These are phyloP conservation scores for Ennomos fuscantarius DNA, from an alignment of 2,888 invertebrate genomes.

Conservation along the genomic window DNA sequence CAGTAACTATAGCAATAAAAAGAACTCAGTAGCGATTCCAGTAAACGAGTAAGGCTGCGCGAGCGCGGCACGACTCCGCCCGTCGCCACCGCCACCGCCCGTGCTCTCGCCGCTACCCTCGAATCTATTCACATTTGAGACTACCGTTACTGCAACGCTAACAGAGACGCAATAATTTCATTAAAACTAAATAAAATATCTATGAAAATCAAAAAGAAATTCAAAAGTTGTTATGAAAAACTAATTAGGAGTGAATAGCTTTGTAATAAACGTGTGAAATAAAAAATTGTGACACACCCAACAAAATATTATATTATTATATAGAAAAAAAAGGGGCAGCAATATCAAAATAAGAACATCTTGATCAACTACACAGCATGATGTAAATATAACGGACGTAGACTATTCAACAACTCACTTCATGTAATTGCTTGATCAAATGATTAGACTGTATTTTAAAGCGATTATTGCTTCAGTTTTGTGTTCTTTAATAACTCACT, in stretches of 20 bases:
- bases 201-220: conserved; percentile 51
- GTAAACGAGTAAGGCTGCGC: conserved; percentile 45
- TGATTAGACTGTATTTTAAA: neutral
- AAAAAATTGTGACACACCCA: too few relatives aligned
- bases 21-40: conserved; percentile 66
- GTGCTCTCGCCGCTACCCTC: conserved; percentile 32
- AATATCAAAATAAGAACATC: too few relatives aligned
- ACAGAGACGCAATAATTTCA: conserved; percentile 64
- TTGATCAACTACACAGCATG: neutral
- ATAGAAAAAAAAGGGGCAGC: too few relatives aligned
- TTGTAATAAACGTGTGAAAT: too few relatives aligned
- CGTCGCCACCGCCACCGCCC: conserved; percentile 23
- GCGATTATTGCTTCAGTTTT: neutral
- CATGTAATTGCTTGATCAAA: conserved; percentile 3
- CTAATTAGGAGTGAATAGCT: too few relatives aligned
- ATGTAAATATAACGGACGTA: conserved; percentile 1
- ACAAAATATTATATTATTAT: conserved; percentile 2
- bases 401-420: neutral
- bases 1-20: conserved; percentile 67
- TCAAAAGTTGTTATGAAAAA: conserved; percentile 24
- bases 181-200: conserved; percentile 70
- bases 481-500: neutral
- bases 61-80: conserved; percentile 27
- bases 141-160: conserved; percentile 53
- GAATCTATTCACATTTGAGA: conserved; percentile 56